Evolutionary conservation across 2,888 invertebrate species (phyloP).

Genomic region (Aromia moschata): DNA sequence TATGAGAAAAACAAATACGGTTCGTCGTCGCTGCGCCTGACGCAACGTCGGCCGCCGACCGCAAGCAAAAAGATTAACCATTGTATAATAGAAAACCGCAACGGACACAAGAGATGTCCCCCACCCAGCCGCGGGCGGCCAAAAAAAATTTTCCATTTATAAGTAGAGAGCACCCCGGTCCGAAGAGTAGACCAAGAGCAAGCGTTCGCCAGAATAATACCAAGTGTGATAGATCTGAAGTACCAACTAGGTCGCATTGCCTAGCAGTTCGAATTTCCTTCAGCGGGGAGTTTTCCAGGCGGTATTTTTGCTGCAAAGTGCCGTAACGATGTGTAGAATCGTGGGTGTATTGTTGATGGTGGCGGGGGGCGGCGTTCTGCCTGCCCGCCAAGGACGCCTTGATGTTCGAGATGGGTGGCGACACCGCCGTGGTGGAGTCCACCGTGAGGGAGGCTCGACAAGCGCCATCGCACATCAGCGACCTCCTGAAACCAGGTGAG

Average conservation of each 20-base stretch:
- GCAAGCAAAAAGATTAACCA: conserved; percentile 16
- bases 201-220: conserved; percentile 3
- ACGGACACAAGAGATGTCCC: conserved; percentile 9
- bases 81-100: conserved; percentile 23
- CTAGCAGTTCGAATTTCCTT: too few relatives aligned
- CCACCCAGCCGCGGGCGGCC: conserved; percentile 9
- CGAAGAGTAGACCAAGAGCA: conserved; percentile 18
- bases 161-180: conserved; percentile 2
- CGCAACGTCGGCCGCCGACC: conserved; percentile 6
- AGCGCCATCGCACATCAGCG: conserved; percentile 55
- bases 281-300: neutral
- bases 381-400: conserved; percentile 45
- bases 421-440: conserved; percentile 68
- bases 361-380: conserved; percentile 38
- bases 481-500: conserved; percentile 56
- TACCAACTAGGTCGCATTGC: neutral
- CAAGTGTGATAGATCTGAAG: neutral
- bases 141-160: conserved; percentile 7
- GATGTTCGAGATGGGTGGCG: conserved; percentile 60
- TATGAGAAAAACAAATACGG: conserved; percentile 8
- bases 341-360: conserved; percentile 23
- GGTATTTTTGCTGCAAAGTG: conserved; percentile 19
- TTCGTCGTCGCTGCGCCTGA: conserved; percentile 18
- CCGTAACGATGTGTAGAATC: conserved; percentile 22
- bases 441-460: conserved; percentile 67